These are phyloP conservation scores for Chaetops frenatus DNA, from an alignment of 2,113 vertebrate genomes.

Conservation along the genomic window DNA sequence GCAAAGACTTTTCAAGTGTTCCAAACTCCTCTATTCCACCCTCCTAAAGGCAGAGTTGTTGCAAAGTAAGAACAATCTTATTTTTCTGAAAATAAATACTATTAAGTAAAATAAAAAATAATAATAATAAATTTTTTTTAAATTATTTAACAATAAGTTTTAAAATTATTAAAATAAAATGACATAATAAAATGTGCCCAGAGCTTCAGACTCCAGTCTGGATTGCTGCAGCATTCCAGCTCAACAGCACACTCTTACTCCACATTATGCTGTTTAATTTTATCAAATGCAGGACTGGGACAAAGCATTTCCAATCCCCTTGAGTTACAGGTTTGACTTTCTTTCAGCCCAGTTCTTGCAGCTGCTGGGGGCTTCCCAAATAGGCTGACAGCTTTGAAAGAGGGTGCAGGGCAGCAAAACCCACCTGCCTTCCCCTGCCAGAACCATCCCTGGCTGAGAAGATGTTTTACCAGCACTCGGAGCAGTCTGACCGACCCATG, in stretches of 20 bases:
- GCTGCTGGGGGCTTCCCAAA: background rate
- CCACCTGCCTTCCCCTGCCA: background rate
- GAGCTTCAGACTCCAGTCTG: background rate
- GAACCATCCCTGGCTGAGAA: background rate
- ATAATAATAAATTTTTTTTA: too few relatives aligned
- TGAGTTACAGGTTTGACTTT: background rate
- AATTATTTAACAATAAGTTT: too few relatives aligned
- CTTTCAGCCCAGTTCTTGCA: background rate
- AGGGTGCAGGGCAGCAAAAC: background rate
- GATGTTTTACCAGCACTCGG: background rate
- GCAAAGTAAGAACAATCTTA: background rate
- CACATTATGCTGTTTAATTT: background rate
- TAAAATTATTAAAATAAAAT: too few relatives aligned
- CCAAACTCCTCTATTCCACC: background rate
- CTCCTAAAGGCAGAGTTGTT: background rate
- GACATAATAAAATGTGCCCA: background rate
- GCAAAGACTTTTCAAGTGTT: background rate
- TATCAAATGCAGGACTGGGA: background rate
- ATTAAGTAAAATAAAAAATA: background rate
- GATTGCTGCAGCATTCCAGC: background rate
- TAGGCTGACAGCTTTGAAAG: background rate
- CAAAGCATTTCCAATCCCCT: background rate
- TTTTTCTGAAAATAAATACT: background rate
- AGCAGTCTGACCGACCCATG: background rate
- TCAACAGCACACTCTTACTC: background rate